Base-by-base conservation (phyloP, 30 jellyfish, hydroid and myxozoan genomes). In the Aurelia aurita complex sp. Pacific region DNA sequence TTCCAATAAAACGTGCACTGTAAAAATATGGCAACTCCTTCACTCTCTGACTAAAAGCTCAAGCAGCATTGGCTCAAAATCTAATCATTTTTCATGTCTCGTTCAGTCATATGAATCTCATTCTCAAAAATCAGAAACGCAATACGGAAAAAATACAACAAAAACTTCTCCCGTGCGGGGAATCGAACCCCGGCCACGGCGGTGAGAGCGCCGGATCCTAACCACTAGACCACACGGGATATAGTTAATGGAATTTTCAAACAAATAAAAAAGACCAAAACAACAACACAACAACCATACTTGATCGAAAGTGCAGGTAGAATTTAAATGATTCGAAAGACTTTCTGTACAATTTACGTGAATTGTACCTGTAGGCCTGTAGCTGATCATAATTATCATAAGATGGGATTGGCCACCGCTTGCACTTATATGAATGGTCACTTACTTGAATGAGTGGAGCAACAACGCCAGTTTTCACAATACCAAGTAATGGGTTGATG, bases 401-500 rank as follows among this genome's bases (percentile, higher is more conserved):
- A 4, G 33, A 16, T 61, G 23, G 3, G 3, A 65, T 10, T 4
- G 32, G 3, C 5, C 34, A n/a, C 17, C 4, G 17, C 9, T 18
- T 70, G 53, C 17, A 1, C 3, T 40, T 17, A 5, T 71, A 50
- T 32, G 46, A 46, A 46, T 46, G 57, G 13, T 6, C 15, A 53
- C 79, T 51, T 67, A 95, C 99, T 86, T 95, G 99, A 57, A 95
- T 80, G 6, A 95, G 71, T 2, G 99, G 99, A 1, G 99, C 99
- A 10, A 82, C 73, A 51, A 90, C 90, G 14, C 99, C 99, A 19
- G 99, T 95, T 42, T 90, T 95, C 19, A 95, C 99, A 66, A 95
- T 82, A 2, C 97, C 97, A 50, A 95, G 73, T 19, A 95, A 16
- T 57, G 99, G 99, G 71, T 95, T 95, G 72, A 95, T 63, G 16